A percentile compares a stretch with the other conserved stretches of the same genome.
phyloP scores from a whole-genome alignment of 1,140 invertebrate genomes.

The Drosophila cardini region DNA sequence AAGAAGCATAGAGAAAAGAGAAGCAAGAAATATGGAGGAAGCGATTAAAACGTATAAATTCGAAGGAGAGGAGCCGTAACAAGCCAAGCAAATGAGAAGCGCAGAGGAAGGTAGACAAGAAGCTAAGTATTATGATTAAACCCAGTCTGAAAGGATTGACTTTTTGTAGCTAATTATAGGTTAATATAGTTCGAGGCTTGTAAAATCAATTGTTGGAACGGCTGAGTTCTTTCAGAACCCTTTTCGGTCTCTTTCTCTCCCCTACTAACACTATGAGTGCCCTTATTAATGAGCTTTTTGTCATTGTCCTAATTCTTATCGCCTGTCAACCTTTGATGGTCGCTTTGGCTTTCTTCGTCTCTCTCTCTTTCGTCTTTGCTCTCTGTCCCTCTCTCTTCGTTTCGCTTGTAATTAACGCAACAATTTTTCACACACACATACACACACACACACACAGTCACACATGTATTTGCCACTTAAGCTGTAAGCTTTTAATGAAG shows the following conservation, averaged over 20 bases:
- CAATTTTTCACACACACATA: conserved; percentile 42
- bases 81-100: too few species aligned
- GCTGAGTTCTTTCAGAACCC: not conserved
- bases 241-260: not conserved
- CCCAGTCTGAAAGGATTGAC: too few species aligned
- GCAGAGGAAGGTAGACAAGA: not conserved
- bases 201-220: not conserved
- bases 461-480: conserved; percentile 42
- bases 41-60: too few species aligned
- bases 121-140: too few species aligned
- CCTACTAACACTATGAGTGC: not conserved
- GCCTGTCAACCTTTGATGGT: conserved; percentile 24
- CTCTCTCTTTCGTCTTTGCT: not conserved
- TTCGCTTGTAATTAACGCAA: conserved; percentile 34
- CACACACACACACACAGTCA: conserved; percentile 27
- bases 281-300: conserved; percentile 29
- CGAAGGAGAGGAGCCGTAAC: too few species aligned
- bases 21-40: too few species aligned
- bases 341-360: not conserved
- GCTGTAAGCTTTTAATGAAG: conserved; percentile 76
- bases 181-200: not conserved
- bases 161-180: too few species aligned
- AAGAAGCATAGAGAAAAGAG: too few species aligned
- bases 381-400: conserved; percentile 3
- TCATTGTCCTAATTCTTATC: conserved; percentile 27